Conservation (phyloP, 2,113 vertebrate species). For the Fregata magnificens region DNA sequence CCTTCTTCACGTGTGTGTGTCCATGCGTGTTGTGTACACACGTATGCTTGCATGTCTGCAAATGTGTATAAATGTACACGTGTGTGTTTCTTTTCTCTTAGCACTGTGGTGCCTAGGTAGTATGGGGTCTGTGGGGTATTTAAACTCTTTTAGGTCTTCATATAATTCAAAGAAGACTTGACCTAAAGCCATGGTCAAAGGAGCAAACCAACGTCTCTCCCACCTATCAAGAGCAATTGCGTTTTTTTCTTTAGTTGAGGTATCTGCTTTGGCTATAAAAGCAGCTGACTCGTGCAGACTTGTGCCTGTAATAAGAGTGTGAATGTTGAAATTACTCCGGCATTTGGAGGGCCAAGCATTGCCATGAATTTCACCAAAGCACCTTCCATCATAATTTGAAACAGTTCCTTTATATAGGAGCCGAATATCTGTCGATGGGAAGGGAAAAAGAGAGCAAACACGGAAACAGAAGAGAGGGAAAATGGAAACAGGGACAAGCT, state of each 20-base stretch:
- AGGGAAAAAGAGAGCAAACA: not conserved
- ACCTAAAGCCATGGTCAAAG: not conserved
- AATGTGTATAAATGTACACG: accelerated
- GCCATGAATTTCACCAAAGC: not conserved
- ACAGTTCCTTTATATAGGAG: not conserved
- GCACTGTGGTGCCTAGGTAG: too few species aligned
- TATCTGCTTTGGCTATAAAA: not conserved
- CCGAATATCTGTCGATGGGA: not conserved
- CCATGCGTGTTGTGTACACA: accelerated
- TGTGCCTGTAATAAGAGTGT: not conserved
- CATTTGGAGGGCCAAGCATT: not conserved
- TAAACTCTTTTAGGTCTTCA: not conserved
- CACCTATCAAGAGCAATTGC: accelerated
- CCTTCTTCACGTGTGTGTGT: not conserved
- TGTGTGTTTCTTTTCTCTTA: not conserved
- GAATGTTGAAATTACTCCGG: not conserved
- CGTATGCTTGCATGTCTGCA: accelerated
- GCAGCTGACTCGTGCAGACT: not conserved
- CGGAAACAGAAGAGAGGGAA: not conserved
- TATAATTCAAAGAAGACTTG: not conserved
- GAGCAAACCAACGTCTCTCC: not conserved
- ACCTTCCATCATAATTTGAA: not conserved
- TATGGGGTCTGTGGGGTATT: not conserved
- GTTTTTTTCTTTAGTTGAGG: not conserved
- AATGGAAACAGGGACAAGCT: not conserved